Conservation (phyloP, 2,113 vertebrate genomes). For the Microcebus tavaratra region DNA sequence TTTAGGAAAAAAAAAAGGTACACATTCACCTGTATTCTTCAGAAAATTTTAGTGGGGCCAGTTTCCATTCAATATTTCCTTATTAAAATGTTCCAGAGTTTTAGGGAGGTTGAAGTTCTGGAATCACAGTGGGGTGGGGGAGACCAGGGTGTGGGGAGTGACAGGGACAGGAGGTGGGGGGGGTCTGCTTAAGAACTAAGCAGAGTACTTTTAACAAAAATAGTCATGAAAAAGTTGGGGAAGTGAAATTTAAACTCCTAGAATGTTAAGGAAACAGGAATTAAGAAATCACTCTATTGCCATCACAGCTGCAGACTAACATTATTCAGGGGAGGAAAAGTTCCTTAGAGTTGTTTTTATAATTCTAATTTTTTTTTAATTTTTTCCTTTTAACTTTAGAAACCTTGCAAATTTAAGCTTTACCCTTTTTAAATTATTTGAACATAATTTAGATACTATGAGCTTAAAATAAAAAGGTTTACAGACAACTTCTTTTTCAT, state of each 20-base stretch:
- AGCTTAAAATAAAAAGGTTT: slow-evolving; percentile 55
- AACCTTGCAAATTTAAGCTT: slow-evolving; percentile 49
- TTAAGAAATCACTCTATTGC: slow-evolving; percentile 3
- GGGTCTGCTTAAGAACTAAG: background rate
- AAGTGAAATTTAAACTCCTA: slow-evolving; percentile 30
- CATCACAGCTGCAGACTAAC: background rate
- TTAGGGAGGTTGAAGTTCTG: background rate
- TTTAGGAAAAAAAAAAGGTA: slow-evolving; percentile 57
- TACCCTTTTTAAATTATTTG: slow-evolving; percentile 61
- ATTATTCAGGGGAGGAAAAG: slow-evolving; percentile 21
- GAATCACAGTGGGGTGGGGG: background rate
- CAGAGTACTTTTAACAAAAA: background rate
- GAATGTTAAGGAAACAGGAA: slow-evolving; percentile 30
- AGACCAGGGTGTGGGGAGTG: background rate
- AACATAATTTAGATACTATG: slow-evolving; percentile 50
- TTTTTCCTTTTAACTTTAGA: slow-evolving; percentile 59
- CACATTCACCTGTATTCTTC: slow-evolving; percentile 40
- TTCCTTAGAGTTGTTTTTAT: slow-evolving; percentile 14
- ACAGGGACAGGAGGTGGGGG: background rate
- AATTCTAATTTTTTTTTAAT: slow-evolving; percentile 37
- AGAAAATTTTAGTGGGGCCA: slow-evolving; percentile 47
- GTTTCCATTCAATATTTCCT: slow-evolving; percentile 55
- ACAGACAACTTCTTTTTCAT: background rate
- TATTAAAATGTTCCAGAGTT: slow-evolving; percentile 15
- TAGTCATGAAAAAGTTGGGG: background rate